These are phyloP conservation scores for Orthosia gothica DNA, from an alignment of 2,888 invertebrate species.

Conservation along the genomic window DNA sequence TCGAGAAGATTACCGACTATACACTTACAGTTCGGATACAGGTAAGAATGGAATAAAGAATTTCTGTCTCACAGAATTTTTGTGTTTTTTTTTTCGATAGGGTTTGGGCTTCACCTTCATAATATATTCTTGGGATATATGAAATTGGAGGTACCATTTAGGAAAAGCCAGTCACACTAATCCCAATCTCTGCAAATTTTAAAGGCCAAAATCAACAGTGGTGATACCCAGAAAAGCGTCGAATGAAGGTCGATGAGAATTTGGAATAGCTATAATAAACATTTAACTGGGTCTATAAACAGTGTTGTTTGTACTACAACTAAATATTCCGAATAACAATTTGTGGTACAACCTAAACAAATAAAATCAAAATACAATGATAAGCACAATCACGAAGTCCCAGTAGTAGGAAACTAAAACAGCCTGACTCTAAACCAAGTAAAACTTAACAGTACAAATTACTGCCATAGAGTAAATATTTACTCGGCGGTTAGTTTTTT, in stretches of 20 bases:
- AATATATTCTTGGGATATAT: neutral
- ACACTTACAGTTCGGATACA: conserved; percentile 95
- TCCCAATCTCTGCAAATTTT: too few species aligned
- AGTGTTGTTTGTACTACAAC: neutral
- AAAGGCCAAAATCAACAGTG: too few species aligned
- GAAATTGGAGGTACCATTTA: neutral
- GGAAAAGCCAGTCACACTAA: too few species aligned
- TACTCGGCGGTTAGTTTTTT: neutral
- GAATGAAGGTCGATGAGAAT: too few species aligned
- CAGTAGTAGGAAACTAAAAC: conserved; percentile 2
- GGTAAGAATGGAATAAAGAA: conserved; percentile 77
- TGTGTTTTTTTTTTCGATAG: too few species aligned
- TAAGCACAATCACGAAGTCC: neutral
- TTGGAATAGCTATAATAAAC: neutral
- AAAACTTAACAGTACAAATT: neutral
- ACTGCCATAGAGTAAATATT: neutral
- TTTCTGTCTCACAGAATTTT: neutral
- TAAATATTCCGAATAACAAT: neutral
- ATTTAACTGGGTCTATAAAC: neutral
- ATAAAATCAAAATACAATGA: conserved; percentile 3
- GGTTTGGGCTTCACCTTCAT: accelerated
- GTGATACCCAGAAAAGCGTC: too few species aligned
- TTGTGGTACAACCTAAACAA: neutral
- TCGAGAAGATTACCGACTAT: conserved; percentile 96
- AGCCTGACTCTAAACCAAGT: conserved; percentile 4